A percentile compares a stretch with the other conserved stretches of the same genome.
phyloP scores from a whole-genome alignment of 1,140 invertebrate species.

The Musca vetustissima region DNA sequence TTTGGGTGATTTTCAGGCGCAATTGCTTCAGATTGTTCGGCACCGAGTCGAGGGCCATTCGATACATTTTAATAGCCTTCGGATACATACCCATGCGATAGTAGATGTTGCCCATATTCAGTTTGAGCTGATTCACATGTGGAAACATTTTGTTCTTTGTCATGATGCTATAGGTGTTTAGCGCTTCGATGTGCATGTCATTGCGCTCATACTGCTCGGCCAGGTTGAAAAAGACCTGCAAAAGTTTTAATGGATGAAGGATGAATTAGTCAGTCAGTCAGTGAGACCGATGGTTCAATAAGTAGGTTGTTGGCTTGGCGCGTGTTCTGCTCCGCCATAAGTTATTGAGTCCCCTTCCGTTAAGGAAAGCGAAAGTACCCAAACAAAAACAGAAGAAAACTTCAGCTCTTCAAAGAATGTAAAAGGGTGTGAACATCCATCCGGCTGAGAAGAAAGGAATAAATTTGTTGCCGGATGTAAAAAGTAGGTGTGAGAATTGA shows the following conservation, averaged over 20 bases:
- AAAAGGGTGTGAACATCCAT: no score
- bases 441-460: no score
- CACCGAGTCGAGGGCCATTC: slow-evolving; percentile 95
- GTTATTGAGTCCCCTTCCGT: no score
- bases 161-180: slow-evolving; percentile 92
- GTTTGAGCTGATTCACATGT: slow-evolving; percentile 88
- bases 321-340: no score
- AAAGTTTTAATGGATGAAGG: slow-evolving; percentile 14
- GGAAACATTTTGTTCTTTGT: slow-evolving; percentile 83
- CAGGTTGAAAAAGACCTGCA: slow-evolving; percentile 89
- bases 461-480: no score
- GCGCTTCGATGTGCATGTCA: slow-evolving; percentile 92
- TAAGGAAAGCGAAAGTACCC: no score
- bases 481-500: no score
- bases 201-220: slow-evolving; percentile 91
- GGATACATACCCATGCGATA: slow-evolving; percentile 91
- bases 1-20: slow-evolving; percentile 96
- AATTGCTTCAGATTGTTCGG: slow-evolving; percentile 88
- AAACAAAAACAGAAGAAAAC: no score
- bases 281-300: no score
- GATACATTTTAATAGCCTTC: slow-evolving; percentile 96
- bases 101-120: slow-evolving; percentile 99
- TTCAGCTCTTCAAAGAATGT: no score
- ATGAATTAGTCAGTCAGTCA: no score
- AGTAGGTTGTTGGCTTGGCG: no score